Conservation (phyloP, 2,113 vertebrate genomes). For the Pungitius pungitius region DNA sequence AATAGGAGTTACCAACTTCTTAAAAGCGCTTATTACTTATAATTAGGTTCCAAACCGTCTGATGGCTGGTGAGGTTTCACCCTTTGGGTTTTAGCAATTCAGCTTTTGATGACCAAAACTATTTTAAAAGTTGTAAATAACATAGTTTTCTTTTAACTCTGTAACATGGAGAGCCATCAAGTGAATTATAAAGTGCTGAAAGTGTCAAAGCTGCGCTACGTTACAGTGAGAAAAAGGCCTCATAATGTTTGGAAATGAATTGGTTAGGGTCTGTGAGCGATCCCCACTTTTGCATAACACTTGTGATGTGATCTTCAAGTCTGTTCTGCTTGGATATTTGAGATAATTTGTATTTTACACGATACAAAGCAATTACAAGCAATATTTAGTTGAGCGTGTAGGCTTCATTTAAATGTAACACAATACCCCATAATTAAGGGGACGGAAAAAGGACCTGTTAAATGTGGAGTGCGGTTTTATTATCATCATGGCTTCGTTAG, state of each 20-base stretch:
- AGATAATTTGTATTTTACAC: slow-evolving; percentile 47
- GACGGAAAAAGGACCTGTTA: neutral
- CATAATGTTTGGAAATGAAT: neutral
- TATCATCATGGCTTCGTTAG: neutral
- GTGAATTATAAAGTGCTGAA: slow-evolving; percentile 9
- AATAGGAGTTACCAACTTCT: neutral
- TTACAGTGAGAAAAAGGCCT: neutral
- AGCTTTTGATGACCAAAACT: slow-evolving; percentile 22
- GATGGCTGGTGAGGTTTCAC: too few relatives aligned
- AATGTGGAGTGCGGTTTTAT: slow-evolving; percentile 3
- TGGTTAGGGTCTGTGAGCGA: neutral
- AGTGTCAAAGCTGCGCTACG: neutral
- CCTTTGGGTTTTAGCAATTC: neutral
- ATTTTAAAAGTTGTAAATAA: slow-evolving; percentile 7
- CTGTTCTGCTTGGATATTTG: slow-evolving; percentile 21
- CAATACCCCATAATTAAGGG: slow-evolving; percentile 1
- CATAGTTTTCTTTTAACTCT: slow-evolving; percentile 6
- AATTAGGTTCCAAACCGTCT: neutral
- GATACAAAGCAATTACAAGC: slow-evolving; percentile 66
- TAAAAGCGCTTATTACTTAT: neutral
- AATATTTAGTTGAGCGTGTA: slow-evolving; percentile 46
- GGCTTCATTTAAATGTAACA: slow-evolving; percentile 1
- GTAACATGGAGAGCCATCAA: slow-evolving; percentile 39
- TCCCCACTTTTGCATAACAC: neutral
- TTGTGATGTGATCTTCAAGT: neutral